These are phyloP conservation scores for Drosophila prostipennis DNA, from an alignment of 2,888 invertebrate species.

Conservation along the genomic window DNA sequence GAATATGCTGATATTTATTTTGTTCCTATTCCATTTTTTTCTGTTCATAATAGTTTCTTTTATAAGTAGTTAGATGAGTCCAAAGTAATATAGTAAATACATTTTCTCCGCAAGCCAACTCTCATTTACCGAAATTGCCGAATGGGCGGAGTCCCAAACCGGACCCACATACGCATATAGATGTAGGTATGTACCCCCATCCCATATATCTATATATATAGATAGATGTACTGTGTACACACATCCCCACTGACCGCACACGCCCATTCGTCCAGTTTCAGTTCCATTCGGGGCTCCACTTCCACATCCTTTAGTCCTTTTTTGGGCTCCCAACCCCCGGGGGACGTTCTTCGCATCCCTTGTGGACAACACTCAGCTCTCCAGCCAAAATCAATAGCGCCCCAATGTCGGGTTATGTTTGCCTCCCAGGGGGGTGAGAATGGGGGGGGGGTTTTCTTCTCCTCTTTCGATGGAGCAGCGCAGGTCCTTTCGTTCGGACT, in stretches of 20 bases:
- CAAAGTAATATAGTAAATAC: not conserved
- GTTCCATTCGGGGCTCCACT: constrained; percentile 1
- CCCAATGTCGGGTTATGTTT: constrained; percentile 56
- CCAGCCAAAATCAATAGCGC: constrained; percentile 69
- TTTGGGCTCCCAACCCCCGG: constrained; percentile 10
- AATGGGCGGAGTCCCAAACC: constrained; percentile 53
- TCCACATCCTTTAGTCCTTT: not conserved
- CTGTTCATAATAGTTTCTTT: too few species aligned
- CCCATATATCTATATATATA: not conserved
- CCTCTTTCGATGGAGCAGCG: constrained; percentile 1
- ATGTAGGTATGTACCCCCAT: not conserved
- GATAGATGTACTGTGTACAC: too few species aligned
- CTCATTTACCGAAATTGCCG: not conserved
- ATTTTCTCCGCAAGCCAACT: not conserved
- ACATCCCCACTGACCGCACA: constrained; percentile 49
- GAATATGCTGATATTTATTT: too few species aligned
- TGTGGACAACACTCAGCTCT: constrained; percentile 14
- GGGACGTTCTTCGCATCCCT: constrained; percentile 23
- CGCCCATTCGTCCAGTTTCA: constrained; percentile 58
- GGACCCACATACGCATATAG: constrained; percentile 22
- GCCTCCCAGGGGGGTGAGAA: not conserved
- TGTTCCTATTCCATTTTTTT: too few species aligned
- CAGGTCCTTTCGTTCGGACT: constrained; percentile 26
- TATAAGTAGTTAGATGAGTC: too few species aligned
- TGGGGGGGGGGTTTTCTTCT: not conserved